Evolutionary conservation across 2,797 vertebrate species (phyloP).

Genomic region (Acanthurus tractus): DNA sequence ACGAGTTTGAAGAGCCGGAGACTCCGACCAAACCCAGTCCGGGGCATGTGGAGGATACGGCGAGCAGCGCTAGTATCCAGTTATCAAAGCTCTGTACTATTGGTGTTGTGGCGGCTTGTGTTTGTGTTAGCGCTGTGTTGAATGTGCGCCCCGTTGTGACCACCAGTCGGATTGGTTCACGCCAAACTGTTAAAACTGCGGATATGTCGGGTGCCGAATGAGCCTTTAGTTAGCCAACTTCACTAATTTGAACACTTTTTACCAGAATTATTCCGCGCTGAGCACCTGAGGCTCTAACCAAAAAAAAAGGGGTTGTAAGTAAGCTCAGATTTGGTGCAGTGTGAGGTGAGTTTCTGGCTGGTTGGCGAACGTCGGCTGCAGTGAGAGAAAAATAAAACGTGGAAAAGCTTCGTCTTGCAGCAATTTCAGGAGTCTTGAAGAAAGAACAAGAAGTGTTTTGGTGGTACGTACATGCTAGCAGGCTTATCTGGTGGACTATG

Average conservation of each 20-base stretch:
- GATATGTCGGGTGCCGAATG: slow-evolving; percentile 3
- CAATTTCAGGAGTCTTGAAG: neutral
- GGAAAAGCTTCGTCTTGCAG: neutral
- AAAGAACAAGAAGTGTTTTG: neutral
- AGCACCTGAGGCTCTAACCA: slow-evolving; percentile 30
- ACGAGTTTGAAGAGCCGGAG: slow-evolving; percentile 39
- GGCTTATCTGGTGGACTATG: slow-evolving; percentile 3
- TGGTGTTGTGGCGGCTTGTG: slow-evolving; percentile 30
- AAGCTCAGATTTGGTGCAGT: slow-evolving; percentile 49
- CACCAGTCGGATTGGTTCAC: slow-evolving; percentile 42
- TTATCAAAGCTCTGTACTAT: neutral
- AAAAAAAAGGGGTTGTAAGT: neutral
- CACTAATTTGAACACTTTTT: neutral
- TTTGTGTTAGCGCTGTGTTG: slow-evolving; percentile 3
- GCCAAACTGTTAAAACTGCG: slow-evolving; percentile 47
- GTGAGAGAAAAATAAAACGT: neutral
- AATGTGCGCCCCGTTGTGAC: slow-evolving; percentile 46
- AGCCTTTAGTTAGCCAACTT: neutral
- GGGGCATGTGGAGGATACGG: neutral
- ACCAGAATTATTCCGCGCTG: neutral
- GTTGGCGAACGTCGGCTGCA: slow-evolving; percentile 1
- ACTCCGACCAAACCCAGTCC: neutral
- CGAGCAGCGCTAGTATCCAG: neutral
- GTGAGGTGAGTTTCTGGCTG: slow-evolving; percentile 47
- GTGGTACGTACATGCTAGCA: neutral